phyloP scores from a whole-genome alignment of 2,113 vertebrate genomes.

The Neoarius graeffei region DNA sequence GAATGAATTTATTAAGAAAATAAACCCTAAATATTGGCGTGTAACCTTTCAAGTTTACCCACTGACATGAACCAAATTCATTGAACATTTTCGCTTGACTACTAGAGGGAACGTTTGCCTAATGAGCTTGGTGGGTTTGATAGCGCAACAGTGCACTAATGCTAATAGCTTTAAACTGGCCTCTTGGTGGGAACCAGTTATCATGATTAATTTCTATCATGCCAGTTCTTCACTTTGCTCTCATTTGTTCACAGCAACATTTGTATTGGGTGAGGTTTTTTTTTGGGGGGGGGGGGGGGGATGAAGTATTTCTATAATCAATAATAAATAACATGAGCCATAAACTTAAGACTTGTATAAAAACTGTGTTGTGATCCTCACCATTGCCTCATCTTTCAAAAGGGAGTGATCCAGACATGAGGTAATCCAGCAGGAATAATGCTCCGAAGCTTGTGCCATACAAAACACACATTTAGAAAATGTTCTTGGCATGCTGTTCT shows the following conservation, averaged over 20 bases:
- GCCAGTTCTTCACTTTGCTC: neutral
- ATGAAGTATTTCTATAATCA: neutral
- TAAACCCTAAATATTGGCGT: neutral
- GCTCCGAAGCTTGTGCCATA: conserved; percentile 29
- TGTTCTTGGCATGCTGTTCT: conserved; percentile 26
- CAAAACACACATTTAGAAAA: conserved; percentile 44
- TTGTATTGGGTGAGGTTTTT: neutral
- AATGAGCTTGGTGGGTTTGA: conserved; percentile 18
- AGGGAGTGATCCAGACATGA: conserved; percentile 53
- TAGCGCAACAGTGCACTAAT: conserved; percentile 17
- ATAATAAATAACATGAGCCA: conserved; percentile 22
- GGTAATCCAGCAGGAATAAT: conserved; percentile 52
- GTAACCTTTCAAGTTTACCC: neutral
- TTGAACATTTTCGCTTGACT: neutral
- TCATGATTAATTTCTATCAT: conserved; percentile 22
- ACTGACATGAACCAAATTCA: neutral
- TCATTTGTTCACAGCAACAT: neutral
- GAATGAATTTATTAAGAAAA: neutral
- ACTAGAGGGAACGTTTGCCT: conserved; percentile 14
- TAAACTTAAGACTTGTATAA: conserved; percentile 30
- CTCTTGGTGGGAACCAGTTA: conserved; percentile 30
- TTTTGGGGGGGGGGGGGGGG: neutral
- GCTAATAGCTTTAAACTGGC: conserved; percentile 21
- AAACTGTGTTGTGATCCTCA: conserved; percentile 31
- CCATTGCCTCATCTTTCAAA: conserved; percentile 48